Evolutionary conservation across 2,888 invertebrate genomes (phyloP).

Genomic region (Drosophila paracracens): DNA sequence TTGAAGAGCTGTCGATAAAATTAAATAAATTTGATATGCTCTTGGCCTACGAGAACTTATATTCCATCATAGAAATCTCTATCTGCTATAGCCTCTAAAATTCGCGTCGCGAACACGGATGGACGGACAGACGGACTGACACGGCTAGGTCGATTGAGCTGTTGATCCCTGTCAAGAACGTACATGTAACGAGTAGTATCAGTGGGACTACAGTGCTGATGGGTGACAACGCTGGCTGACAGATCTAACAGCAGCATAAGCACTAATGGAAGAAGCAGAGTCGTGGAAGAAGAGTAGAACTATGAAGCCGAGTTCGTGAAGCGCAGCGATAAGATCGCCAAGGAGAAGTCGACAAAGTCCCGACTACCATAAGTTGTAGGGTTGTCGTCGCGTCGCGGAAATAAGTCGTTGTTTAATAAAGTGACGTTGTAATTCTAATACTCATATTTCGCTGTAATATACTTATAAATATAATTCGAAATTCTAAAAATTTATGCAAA

Average conservation of each 20-base stretch:
- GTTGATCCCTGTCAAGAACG: neutral
- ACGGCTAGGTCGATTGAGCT: neutral
- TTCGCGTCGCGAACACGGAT: accelerated
- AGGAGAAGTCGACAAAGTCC: neutral
- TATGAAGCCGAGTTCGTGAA: neutral
- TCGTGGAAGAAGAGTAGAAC: neutral
- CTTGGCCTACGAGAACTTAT: no score
- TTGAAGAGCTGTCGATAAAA: neutral
- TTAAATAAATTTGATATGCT: neutral
- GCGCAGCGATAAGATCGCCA: neutral
- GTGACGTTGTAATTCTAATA: no score
- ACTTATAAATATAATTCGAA: neutral
- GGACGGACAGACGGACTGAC: neutral
- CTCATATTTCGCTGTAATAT: no score
- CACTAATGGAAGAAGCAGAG: neutral
- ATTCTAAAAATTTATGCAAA: neutral
- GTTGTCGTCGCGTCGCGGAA: neutral
- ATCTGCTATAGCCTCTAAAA: neutral
- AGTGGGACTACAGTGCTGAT: neutral
- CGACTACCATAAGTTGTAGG: neutral
- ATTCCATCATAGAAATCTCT: neutral
- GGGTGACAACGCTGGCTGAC: neutral
- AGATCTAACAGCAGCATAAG: neutral
- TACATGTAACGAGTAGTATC: no score
- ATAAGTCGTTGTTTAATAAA: neutral